Evolutionary conservation across 35 echinoderm and acorn worm species (phyloP).

Genomic region (Stichopus chloronotus): DNA sequence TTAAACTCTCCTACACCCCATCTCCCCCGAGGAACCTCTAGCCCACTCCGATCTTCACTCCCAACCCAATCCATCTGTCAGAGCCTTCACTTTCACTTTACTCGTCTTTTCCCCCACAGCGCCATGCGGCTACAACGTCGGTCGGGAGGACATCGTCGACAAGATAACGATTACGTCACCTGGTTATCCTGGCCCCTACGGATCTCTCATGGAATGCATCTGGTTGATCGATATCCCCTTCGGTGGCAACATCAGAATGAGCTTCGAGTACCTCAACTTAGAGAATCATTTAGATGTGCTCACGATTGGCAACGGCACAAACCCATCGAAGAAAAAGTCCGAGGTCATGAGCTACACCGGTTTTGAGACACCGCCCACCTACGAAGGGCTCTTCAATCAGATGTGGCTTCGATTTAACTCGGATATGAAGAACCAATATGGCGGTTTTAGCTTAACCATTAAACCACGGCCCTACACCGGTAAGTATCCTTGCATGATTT

Average conservation of each 20-base stretch:
- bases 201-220: slow-evolving; percentile 31
- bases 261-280: slow-evolving; percentile 3
- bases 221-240: slow-evolving; percentile 51
- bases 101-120: too few relatives aligned
- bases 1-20: too few relatives aligned
- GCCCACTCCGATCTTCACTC: too few relatives aligned
- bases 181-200: slow-evolving; percentile 29
- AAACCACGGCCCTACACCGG: slow-evolving; percentile 36
- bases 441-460: slow-evolving; percentile 42
- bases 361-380: background rate
- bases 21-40: too few relatives aligned
- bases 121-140: background rate
- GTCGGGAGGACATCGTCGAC: slow-evolving; percentile 10
- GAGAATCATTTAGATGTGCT: slow-evolving; percentile 42
- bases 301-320: slow-evolving; percentile 38
- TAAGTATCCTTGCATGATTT: background rate
- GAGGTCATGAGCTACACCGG: slow-evolving; percentile 16
- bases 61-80: too few relatives aligned
- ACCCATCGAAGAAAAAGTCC: slow-evolving; percentile 40
- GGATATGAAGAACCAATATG: slow-evolving; percentile 2
- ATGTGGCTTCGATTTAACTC: slow-evolving; percentile 55
- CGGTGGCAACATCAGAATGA: slow-evolving; percentile 32
- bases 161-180: slow-evolving; percentile 32
- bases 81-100: too few relatives aligned
- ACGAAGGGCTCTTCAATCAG: slow-evolving; percentile 41